Evolutionary conservation across 2,888 invertebrate species (phyloP).

Genomic region (Phymatocera aterrima): DNA sequence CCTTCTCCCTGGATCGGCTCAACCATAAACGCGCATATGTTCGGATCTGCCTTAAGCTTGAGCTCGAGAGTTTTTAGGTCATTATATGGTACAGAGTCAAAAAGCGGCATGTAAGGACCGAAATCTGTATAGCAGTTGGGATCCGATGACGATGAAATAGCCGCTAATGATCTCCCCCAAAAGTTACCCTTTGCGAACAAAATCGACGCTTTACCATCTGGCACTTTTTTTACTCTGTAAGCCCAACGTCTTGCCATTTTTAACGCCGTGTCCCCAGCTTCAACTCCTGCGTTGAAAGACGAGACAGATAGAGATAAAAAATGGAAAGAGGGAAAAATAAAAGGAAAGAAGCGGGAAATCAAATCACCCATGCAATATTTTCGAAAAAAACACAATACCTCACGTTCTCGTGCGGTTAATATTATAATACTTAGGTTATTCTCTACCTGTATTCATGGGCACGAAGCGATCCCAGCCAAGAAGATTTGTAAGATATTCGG

Average conservation of each 20-base stretch:
- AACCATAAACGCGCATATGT: constrained; percentile 89
- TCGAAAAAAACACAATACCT: background rate
- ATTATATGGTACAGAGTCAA: constrained; percentile 85
- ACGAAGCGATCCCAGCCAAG: constrained; percentile 87
- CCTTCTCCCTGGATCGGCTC: constrained; percentile 94
- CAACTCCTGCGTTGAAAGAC: constrained; percentile 79
- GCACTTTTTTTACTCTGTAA: constrained; percentile 85
- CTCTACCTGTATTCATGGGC: constrained; percentile 87
- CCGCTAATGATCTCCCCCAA: constrained; percentile 89
- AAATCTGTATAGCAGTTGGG: constrained; percentile 83
- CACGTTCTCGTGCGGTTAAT: background rate
- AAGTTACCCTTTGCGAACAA: constrained; percentile 88
- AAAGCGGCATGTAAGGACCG: constrained; percentile 89
- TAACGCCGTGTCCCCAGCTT: constrained; percentile 87
- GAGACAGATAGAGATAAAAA: background rate
- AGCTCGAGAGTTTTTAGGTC: constrained; percentile 83
- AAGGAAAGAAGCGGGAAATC: too few species aligned
- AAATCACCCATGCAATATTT: too few species aligned
- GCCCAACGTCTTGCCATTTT: constrained; percentile 91
- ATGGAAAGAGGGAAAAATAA: background rate
- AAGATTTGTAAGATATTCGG: constrained; percentile 82
- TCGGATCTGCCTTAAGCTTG: constrained; percentile 77
- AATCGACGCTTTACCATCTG: constrained; percentile 82
- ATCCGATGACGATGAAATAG: constrained; percentile 87
- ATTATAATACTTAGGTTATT: constrained; percentile 2